Evolutionary conservation across 2,888 invertebrate genomes (phyloP).

Genomic region (Itoplectis maculator): DNA sequence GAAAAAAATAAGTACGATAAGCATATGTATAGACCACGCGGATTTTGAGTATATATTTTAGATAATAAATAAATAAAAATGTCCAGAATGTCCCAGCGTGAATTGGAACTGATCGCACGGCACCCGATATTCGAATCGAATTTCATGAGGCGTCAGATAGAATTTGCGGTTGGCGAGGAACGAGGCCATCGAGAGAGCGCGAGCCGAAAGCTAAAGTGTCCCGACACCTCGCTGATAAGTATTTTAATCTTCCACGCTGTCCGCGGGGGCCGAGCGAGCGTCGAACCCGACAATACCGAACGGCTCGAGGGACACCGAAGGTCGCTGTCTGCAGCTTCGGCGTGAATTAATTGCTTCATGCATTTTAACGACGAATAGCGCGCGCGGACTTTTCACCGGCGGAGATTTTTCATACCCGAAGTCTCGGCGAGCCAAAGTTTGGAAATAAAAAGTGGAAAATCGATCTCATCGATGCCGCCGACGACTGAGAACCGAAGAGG

Average conservation of each 20-base stretch:
- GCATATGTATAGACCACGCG: not conserved
- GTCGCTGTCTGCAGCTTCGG: conserved; percentile 7
- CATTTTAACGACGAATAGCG: not conserved
- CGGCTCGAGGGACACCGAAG: not conserved
- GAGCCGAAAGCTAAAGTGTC: conserved; percentile 28
- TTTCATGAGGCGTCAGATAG: conserved; percentile 42
- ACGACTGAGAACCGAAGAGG: not conserved
- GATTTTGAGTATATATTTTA: not conserved
- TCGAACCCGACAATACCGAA: conserved; percentile 1
- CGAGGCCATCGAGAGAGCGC: not conserved
- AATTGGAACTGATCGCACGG: conserved; percentile 3
- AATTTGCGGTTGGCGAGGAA: not conserved
- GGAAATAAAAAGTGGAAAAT: conserved; percentile 9
- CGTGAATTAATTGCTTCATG: conserved; percentile 30
- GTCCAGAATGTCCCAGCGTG: not conserved
- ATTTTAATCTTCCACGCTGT: conserved; percentile 21
- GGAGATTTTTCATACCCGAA: not conserved
- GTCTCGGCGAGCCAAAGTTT: not conserved
- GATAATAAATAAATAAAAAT: conserved; percentile 19
- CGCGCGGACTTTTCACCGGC: not conserved
- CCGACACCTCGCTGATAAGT: conserved; percentile 40
- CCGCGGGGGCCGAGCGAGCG: not conserved
- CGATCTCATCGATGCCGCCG: not conserved
- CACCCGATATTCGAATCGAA: conserved; percentile 31
- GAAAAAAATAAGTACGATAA: too few species aligned